phyloP scores from a whole-genome alignment of 2,888 invertebrate species.

The Leptura quadrifasciata region DNA sequence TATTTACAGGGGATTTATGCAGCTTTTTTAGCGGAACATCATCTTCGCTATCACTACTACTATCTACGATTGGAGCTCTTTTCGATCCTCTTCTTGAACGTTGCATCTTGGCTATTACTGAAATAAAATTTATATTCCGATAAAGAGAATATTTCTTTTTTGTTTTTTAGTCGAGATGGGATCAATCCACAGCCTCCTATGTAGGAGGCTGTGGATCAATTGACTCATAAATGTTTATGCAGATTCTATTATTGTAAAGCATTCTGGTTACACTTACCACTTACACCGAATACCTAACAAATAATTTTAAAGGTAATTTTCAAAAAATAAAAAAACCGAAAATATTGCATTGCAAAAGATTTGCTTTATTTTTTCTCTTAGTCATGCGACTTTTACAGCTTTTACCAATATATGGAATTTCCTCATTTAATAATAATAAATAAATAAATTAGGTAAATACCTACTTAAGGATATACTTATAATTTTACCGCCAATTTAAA shows the following conservation, averaged over 20 bases:
- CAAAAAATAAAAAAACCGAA: not conserved
- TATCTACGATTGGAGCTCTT: constrained; percentile 43
- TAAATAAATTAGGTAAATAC: too few species aligned
- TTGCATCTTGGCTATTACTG: constrained; percentile 36
- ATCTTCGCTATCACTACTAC: constrained; percentile 55
- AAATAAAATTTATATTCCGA: not conserved
- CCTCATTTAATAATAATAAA: too few species aligned
- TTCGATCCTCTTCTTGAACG: constrained; percentile 42
- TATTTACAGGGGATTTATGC: constrained; percentile 23
- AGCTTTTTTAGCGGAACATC: constrained; percentile 52
- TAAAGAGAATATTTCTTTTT: not conserved
- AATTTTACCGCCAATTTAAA: constrained; percentile 17
- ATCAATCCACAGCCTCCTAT: too few species aligned
- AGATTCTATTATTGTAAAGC: too few species aligned
- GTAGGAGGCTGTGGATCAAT: too few species aligned
- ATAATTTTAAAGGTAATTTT: not conserved
- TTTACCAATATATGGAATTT: too few species aligned
- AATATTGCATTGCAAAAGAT: not conserved
- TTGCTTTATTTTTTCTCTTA: not conserved
- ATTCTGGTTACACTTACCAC: not conserved
- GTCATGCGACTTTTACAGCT: too few species aligned
- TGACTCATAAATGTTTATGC: too few species aligned
- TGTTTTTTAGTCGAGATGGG: too few species aligned
- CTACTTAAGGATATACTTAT: too few species aligned
- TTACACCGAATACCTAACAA: not conserved